phyloP scores from a whole-genome alignment of 2,113 vertebrate species.

The Lepus timidus region DNA sequence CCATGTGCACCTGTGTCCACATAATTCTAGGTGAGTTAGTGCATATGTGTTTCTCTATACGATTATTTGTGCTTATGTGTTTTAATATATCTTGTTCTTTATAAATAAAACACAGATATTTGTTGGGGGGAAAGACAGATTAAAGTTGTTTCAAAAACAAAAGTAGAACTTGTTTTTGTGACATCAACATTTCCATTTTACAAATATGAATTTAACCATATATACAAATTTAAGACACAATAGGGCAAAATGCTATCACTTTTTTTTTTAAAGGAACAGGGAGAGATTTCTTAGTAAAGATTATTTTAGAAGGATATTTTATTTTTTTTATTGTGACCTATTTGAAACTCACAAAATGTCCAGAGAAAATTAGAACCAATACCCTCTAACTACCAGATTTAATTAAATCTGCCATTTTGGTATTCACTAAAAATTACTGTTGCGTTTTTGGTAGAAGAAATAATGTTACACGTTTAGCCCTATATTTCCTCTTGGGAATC shows the following conservation, averaged over 20 bases:
- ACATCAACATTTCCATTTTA: not conserved
- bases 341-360: not conserved
- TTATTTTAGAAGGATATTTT: not conserved
- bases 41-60: not conserved
- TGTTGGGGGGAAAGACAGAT: not conserved
- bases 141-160: conserved; percentile 35
- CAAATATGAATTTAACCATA: conserved; percentile 3
- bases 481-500: not conserved
- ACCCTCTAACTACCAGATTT: not conserved
- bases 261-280: not conserved
- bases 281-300: conserved; percentile 13
- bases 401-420: conserved; percentile 12
- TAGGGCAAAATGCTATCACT: conserved; percentile 10
- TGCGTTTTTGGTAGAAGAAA: too few species aligned
- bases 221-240: conserved; percentile 6
- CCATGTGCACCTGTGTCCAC: too few species aligned
- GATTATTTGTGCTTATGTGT: not conserved
- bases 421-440: not conserved
- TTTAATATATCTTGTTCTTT: not conserved
- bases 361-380: conserved; percentile 42
- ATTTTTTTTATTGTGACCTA: not conserved
- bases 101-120: conserved; percentile 26
- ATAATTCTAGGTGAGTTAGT: not conserved
- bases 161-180: not conserved
- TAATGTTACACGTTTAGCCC: not conserved